A percentile compares a stretch with the other conserved stretches of the same genome.
These are phyloP conservation scores for Trypoxylon attenuatum DNA, from an alignment of 2,888 invertebrate species.

Conservation along the genomic window DNA sequence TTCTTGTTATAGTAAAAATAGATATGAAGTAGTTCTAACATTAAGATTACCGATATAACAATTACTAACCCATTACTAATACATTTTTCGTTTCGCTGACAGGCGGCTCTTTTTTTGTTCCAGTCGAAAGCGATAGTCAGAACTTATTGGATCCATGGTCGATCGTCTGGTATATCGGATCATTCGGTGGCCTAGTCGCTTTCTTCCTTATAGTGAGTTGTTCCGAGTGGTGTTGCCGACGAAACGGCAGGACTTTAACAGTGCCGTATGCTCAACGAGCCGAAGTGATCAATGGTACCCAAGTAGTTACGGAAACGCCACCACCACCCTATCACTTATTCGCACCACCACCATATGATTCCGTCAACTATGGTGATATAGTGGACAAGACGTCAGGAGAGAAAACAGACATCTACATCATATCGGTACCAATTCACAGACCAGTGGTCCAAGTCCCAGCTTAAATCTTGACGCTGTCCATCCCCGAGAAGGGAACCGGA, in stretches of 20 bases:
- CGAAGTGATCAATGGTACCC: conserved; percentile 38
- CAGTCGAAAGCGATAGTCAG: conserved; percentile 55
- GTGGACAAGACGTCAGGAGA: conserved; percentile 68
- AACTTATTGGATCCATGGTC: conserved; percentile 76
- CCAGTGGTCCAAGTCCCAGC: conserved; percentile 61
- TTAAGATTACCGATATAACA: too few species aligned
- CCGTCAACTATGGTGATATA: conserved; percentile 73
- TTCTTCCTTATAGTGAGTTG: conserved; percentile 78
- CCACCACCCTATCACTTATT: conserved; percentile 78
- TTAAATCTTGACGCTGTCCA: conserved; percentile 7
- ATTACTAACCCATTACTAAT: too few species aligned
- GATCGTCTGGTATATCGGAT: conserved; percentile 78
- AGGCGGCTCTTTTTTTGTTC: conserved; percentile 33
- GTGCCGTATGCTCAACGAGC: conserved; percentile 64
- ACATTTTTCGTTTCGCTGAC: conserved; percentile 13
- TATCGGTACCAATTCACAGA: conserved; percentile 73
- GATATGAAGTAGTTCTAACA: too few species aligned
- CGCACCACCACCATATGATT: conserved; percentile 77
- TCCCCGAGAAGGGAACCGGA: conserved; percentile 26
- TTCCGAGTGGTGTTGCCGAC: conserved; percentile 77
- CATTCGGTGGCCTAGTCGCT: conserved; percentile 77
- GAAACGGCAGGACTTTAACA: conserved; percentile 67
- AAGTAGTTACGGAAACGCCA: conserved; percentile 70
- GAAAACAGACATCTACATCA: conserved; percentile 75
- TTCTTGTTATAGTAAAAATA: too few species aligned